Evolutionary conservation across 2,797 vertebrate genomes (phyloP), one percentile per base, ranked within the genome.

Genomic region (Labeo calbasu): DNA sequence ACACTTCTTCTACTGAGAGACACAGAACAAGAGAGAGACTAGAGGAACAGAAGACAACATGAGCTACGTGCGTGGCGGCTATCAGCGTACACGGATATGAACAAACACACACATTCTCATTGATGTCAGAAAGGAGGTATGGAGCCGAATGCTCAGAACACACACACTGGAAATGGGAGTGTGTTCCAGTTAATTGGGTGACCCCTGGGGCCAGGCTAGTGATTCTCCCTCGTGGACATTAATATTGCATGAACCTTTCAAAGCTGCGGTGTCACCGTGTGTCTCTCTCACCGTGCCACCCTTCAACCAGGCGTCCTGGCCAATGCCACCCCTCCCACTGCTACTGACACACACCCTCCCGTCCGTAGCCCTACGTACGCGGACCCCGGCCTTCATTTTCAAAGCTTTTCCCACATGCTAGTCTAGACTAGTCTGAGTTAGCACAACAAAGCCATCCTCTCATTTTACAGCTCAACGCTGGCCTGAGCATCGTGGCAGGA

Each of bases 181-280:
- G 94, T 93, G 95, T 88, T 94, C 92, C 94, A 94, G 95, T 96
- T 96, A 96, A 96, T 96, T 95, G 95, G 92, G 92, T 89, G 94
- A 96, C 96, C 95, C 91, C 88, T 40, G 93, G 94, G 96, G 95
- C 95, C 95, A 92, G 90, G 93, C 93, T 57, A 92, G 93, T 88
- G 89, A 95, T 95, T 95, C 94, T 94, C 93, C 93, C 86, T 93
- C 88, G 91, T 92, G 93, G 93, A 90, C 93, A 96, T 96, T 95
- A 96, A 96, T 96, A 96, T 96, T 96, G 93, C 89, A 96, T 96
- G 96, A 96, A 93, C 79, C 1, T 88, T 88, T 89, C 88, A 91
- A 89, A 89, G 91, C 86, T 68, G 66, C 76, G 57, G 80, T 86
- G 87, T 87, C 88, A 89, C 85, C 79, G 70, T 88, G 88, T 88